phyloP scores from a whole-genome alignment of 2,113 vertebrate genomes.

The Cinclus cinclus region DNA sequence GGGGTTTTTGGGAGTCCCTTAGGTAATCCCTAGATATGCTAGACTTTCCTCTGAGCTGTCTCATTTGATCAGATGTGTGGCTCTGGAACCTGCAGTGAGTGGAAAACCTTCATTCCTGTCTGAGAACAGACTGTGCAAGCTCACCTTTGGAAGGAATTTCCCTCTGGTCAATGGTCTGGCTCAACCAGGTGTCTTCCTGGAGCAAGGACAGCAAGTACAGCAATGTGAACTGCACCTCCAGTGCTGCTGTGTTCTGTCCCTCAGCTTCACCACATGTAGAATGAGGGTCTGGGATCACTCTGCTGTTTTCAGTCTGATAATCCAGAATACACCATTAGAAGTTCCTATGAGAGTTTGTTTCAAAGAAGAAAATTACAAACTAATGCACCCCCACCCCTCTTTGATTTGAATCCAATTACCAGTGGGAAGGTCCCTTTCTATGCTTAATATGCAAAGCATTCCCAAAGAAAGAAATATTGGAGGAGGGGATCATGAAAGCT shows the following conservation, averaged over 20 bases:
- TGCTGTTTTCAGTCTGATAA: not conserved
- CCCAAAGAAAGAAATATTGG: not conserved
- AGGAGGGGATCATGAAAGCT: not conserved
- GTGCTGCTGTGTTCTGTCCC: not conserved
- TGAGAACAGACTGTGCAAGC: accelerated
- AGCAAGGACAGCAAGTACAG: not conserved
- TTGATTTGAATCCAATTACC: not conserved
- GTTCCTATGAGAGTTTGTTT: not conserved
- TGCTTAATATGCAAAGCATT: not conserved
- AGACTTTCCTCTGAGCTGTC: not conserved
- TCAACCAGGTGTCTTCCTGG: not conserved
- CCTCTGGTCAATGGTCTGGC: not conserved
- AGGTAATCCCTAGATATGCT: not conserved
- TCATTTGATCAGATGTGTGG: not conserved
- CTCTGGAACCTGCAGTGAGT: not conserved
- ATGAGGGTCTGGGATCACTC: not conserved
- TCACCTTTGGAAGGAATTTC: not conserved
- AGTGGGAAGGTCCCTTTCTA: not conserved
- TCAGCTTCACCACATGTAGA: not conserved
- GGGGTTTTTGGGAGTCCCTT: not conserved
- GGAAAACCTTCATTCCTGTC: not conserved
- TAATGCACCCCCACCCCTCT: not conserved
- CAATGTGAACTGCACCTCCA: not conserved
- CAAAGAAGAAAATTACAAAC: not conserved
- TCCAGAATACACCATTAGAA: not conserved